Evolutionary conservation across 1,140 invertebrate species (phyloP).

Genomic region (Aradophagus sp.): DNA sequence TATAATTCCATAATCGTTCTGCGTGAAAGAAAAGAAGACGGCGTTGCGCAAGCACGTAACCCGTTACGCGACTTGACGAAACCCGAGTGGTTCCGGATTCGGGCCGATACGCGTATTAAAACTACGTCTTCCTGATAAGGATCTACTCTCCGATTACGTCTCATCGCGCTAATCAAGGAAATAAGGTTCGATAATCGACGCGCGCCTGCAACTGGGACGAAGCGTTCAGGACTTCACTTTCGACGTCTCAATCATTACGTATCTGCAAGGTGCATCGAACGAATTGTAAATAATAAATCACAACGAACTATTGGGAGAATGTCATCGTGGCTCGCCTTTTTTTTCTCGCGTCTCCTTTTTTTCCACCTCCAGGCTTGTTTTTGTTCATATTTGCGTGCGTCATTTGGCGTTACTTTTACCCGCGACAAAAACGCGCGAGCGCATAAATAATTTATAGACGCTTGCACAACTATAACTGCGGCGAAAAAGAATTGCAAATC

Average conservation of each 20-base stretch:
- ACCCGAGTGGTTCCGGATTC: constrained; percentile 17
- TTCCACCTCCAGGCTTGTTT: too few relatives aligned
- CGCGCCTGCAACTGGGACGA: constrained; percentile 11
- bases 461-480: constrained; percentile 23
- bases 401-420: constrained; percentile 40
- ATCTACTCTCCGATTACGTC: constrained; percentile 16
- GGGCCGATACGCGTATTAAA: constrained; percentile 6
- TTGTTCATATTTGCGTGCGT: constrained; percentile 33
- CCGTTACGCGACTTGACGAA: too few relatives aligned
- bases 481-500: constrained; percentile 40
- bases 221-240: constrained; percentile 28
- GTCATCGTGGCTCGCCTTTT: constrained; percentile 19
- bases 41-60: too few relatives aligned
- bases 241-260: constrained; percentile 1
- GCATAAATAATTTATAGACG: constrained; percentile 39
- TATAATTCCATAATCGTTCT: too few relatives aligned
- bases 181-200: constrained; percentile 2
- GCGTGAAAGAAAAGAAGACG: too few relatives aligned
- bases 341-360: constrained; percentile 12
- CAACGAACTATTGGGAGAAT: neutral
- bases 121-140: constrained; percentile 8
- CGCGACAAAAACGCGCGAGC: constrained; percentile 23
- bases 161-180: constrained; percentile 6
- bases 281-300: constrained; percentile 42
- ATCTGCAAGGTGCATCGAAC: constrained; percentile 21